Base-by-base conservation (phyloP, 2,888 invertebrate genomes). In the Crematogaster levior region DNA sequence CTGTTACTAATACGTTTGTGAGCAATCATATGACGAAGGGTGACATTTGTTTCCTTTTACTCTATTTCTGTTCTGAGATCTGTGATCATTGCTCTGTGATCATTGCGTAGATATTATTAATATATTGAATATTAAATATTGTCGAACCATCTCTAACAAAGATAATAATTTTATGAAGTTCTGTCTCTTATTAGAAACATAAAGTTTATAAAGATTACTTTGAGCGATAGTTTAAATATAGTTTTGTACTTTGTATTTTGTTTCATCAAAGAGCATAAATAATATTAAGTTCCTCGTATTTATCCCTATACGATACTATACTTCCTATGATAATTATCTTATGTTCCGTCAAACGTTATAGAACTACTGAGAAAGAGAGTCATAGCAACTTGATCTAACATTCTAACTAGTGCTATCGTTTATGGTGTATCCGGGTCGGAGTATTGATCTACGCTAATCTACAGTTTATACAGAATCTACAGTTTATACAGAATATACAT, bases 41-140 rank as follows among this genome's bases (percentile, higher is more conserved):
- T n/a, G 9, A 58, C 34, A 74, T 37, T 61, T 10, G 30, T 34
- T 4, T 74, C 12, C 27, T 18, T 56, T 18, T 9, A 24, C 24
- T 34, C 9, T 3, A 30, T 61, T 61, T 37, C n/a, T n/a, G n/a
- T 10, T 60, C 7, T 24, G 7, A n/a, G 34, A 3, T 6, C 6
- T 27, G 12, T 37, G n/a, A n/a, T n/a, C n/a, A n/a, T 51, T 63
- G 24, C 12, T 37, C 51, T 75, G 2, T 63, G 7, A 75, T 75
- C 5, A 75, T n/a, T 24, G 24, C n/a, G 12, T n/a, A 37, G 9
- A 24, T 24, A n/a, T n/a, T n/a, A n/a, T n/a, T n/a, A n/a, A n/a
- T n/a, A 18, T 24, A 24, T 34, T 3, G n/a, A 5, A 60, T 10
- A 37, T 40, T 73, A 43, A 43, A 21, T 34, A 34, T 34, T 12